These are phyloP conservation scores for Agrypnus murinus DNA, from an alignment of 2,888 invertebrate species.

Conservation along the genomic window DNA sequence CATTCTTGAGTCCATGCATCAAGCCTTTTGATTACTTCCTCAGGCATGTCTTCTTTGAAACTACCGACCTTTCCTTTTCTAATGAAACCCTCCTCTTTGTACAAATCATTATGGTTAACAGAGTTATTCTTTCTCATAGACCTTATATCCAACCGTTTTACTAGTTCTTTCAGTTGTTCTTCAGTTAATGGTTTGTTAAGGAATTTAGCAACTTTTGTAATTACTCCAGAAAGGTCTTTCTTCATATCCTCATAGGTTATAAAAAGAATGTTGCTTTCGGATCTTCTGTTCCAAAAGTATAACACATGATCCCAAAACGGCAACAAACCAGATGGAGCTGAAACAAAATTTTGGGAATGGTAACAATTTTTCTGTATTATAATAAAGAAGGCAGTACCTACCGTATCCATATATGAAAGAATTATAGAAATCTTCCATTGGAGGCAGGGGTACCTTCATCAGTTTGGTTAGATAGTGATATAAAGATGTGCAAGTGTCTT, in stretches of 20 bases:
- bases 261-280: slow-evolving; percentile 79
- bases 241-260: slow-evolving; percentile 69
- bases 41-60: slow-evolving; percentile 18
- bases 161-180: slow-evolving; percentile 75
- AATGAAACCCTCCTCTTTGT: not conserved
- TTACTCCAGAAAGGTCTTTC: slow-evolving; percentile 69
- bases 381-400: too few species aligned
- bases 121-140: slow-evolving; percentile 76
- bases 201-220: slow-evolving; percentile 70
- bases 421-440: too few species aligned
- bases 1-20: too few species aligned
- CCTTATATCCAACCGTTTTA: slow-evolving; percentile 64
- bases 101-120: slow-evolving; percentile 76
- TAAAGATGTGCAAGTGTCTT: too few species aligned
- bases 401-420: too few species aligned
- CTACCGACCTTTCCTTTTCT: not conserved
- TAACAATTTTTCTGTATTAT: too few species aligned
- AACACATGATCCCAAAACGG: slow-evolving; percentile 84
- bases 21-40: slow-evolving; percentile 13
- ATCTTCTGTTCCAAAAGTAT: slow-evolving; percentile 79
- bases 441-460: too few species aligned
- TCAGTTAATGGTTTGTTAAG: slow-evolving; percentile 71
- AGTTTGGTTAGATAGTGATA: too few species aligned
- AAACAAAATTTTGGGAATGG: too few species aligned
- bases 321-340: too few species aligned